Evolutionary conservation across 2,888 invertebrate species (phyloP).

Genomic region (Erpobdella octoculata): DNA sequence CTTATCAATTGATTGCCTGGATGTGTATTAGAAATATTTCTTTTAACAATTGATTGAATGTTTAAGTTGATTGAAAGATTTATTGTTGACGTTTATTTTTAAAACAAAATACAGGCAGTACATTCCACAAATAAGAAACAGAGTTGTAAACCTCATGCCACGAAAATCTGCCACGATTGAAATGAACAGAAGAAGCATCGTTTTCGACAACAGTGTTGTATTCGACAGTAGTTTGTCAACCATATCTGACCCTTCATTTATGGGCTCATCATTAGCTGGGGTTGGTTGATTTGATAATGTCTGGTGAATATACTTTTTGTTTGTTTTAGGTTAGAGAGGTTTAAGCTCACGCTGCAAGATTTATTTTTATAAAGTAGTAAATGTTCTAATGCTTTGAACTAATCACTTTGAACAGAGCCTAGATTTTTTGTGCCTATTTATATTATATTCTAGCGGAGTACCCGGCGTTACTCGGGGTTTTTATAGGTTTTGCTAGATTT

Average conservation of each 20-base stretch:
- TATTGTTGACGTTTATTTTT: too few species aligned
- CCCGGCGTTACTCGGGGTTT: too few species aligned
- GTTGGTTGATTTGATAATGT: background rate
- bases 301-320: background rate
- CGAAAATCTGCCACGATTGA: background rate
- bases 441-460: too few species aligned
- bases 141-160: background rate
- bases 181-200: background rate
- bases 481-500: too few species aligned
- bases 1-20: too few species aligned
- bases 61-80: background rate
- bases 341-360: too few species aligned
- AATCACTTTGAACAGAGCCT: too few species aligned
- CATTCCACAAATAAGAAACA: background rate
- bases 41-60: background rate
- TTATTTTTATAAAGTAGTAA: too few species aligned
- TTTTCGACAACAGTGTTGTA: conserved; percentile 10
- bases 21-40: too few species aligned
- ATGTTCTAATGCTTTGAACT: too few species aligned
- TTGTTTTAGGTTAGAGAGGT: background rate
- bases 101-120: background rate
- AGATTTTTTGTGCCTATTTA: too few species aligned
- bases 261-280: background rate
- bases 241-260: background rate
- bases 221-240: conserved; percentile 10